Conservation (phyloP, 2,113 vertebrate genomes). For the Zeus faber region DNA sequence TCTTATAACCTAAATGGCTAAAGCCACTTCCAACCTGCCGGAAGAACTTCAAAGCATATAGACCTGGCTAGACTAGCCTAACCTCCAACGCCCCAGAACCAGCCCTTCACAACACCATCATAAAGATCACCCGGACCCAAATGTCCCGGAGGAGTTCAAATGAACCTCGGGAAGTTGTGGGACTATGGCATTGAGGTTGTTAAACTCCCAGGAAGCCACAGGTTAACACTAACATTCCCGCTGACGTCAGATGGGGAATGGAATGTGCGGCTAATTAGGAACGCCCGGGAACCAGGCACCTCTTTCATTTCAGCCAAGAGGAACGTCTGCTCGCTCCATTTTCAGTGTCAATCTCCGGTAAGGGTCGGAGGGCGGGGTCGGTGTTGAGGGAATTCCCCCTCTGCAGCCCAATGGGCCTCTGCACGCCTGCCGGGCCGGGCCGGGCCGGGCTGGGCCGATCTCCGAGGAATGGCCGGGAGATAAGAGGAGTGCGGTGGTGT, state of each 20-base stretch:
- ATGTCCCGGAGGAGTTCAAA: not conserved
- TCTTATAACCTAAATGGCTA: no score
- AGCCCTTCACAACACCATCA: no score
- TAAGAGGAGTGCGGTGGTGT: slow-evolving; percentile 54
- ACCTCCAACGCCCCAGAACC: no score
- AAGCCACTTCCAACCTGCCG: no score
- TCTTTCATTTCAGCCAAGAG: slow-evolving; percentile 56
- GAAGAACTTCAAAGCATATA: no score
- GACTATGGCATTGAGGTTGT: not conserved
- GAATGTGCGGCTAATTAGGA: slow-evolving; percentile 68
- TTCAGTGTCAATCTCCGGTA: slow-evolving; percentile 34
- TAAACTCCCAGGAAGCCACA: not conserved
- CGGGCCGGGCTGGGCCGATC: slow-evolving; percentile 33
- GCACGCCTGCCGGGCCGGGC: slow-evolving; percentile 43
- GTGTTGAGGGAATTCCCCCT: slow-evolving; percentile 29
- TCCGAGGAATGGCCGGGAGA: slow-evolving; percentile 45
- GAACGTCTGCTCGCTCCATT: slow-evolving; percentile 59
- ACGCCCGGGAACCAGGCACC: slow-evolving; percentile 56
- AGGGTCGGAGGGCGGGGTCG: slow-evolving; percentile 22
- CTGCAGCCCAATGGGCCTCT: slow-evolving; percentile 52
- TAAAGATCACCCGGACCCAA: slow-evolving; percentile 1
- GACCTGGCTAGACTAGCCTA: not conserved
- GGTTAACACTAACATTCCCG: no score
- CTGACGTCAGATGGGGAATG: slow-evolving; percentile 21
- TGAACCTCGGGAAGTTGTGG: not conserved